Evolutionary conservation across 1,140 invertebrate species (phyloP).

Genomic region (Trachymyrmex septentrionalis): DNA sequence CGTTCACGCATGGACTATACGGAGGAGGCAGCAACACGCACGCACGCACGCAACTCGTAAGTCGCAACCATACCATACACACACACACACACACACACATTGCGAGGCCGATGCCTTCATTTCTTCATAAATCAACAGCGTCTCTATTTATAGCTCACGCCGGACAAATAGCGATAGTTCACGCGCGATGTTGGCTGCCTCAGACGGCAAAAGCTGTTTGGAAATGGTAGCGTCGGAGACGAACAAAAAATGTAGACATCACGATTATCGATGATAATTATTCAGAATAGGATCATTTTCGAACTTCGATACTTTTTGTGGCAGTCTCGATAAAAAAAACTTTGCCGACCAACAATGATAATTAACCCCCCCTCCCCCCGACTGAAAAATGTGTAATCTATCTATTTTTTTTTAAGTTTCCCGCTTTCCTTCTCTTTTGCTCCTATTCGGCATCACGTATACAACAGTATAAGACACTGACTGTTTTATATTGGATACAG

Average conservation of each 20-base stretch:
- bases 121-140: constrained; percentile 84
- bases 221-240: constrained; percentile 64
- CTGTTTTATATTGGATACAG: no score
- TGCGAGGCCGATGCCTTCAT: constrained; percentile 79
- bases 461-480: no score
- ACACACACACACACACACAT: constrained; percentile 54
- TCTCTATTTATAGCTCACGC: constrained; percentile 81
- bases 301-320: no score
- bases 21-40: constrained; percentile 8
- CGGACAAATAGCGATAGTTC: constrained; percentile 83
- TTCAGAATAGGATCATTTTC: no score
- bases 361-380: no score
- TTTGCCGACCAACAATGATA: no score
- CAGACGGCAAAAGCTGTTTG: constrained; percentile 79
- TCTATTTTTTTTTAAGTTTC: no score
- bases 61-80: constrained; percentile 23
- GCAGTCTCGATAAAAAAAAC: no score
- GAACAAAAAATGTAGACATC: constrained; percentile 29
- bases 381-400: no score
- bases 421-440: no score
- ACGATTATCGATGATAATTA: not conserved
- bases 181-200: constrained; percentile 70
- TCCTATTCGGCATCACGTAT: no score
- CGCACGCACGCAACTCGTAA: constrained; percentile 24
- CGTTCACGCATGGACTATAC: constrained; percentile 9